Conservation (phyloP, 2,888 invertebrate species). For the Caenorhabditis parvicauda region DNA sequence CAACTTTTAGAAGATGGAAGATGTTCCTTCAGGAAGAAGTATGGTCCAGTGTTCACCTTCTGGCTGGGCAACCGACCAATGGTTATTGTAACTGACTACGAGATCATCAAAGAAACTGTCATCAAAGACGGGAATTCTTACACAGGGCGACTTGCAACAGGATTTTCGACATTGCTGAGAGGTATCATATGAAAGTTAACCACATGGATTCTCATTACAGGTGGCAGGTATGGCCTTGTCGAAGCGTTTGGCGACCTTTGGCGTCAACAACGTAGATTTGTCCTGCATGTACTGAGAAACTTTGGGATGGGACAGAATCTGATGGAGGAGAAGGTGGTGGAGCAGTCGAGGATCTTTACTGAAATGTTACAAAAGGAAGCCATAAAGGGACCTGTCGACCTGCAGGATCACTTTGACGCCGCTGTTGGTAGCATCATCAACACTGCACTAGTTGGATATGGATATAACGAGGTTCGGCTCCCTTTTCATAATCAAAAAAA, state of each 20-base stretch:
- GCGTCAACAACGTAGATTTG: slow-evolving; percentile 16
- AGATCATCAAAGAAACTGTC: slow-evolving; percentile 20
- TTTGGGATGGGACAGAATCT: slow-evolving; percentile 30
- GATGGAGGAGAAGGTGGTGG: slow-evolving; percentile 17
- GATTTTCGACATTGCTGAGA: too few species aligned
- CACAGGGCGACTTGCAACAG: too few species aligned
- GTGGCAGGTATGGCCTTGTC: slow-evolving; percentile 13
- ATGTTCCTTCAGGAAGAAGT: slow-evolving; percentile 6
- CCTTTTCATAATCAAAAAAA: background rate
- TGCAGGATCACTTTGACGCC: slow-evolving; percentile 22
- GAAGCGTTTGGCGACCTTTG: slow-evolving; percentile 12
- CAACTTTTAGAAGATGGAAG: background rate
- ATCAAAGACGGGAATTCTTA: slow-evolving; percentile 8
- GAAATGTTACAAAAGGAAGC: slow-evolving; percentile 1
- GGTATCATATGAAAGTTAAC: too few species aligned
- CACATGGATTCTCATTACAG: too few species aligned
- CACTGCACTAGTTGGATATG: slow-evolving; percentile 28
- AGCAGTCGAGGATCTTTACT: slow-evolving; percentile 11
- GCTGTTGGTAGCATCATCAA: slow-evolving; percentile 37
- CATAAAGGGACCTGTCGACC: slow-evolving; percentile 13
- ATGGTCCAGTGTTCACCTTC: slow-evolving; percentile 25
- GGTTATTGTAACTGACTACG: slow-evolving; percentile 20
- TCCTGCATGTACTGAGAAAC: slow-evolving; percentile 28
- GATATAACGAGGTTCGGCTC: slow-evolving; percentile 43
- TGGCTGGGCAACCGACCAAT: slow-evolving; percentile 22